A percentile compares a stretch with the other conserved stretches of the same genome.
Evolutionary conservation across 2,888 invertebrate genomes (phyloP).

Genomic region (Yponomeuta cagnagella): DNA sequence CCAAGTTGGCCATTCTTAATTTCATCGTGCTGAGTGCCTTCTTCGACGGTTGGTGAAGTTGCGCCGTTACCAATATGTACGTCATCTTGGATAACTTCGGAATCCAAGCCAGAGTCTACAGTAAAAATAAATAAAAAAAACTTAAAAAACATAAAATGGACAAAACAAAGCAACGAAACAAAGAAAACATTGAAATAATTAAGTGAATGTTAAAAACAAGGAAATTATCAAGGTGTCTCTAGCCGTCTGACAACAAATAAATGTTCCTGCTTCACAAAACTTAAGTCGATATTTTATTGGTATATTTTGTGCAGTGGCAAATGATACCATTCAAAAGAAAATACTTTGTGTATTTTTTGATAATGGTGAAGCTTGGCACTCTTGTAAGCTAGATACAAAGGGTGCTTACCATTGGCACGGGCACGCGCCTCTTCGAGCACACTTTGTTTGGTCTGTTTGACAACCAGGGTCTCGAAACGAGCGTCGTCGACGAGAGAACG

Average conservation of each 20-base stretch:
- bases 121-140: slow-evolving; percentile 28
- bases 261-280: too few relatives aligned
- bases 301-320: too few relatives aligned
- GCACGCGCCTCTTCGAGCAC: slow-evolving; percentile 93
- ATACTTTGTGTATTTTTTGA: not conserved
- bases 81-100: slow-evolving; percentile 77
- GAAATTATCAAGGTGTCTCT: not conserved
- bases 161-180: slow-evolving; percentile 22
- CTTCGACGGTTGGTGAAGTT: slow-evolving; percentile 63
- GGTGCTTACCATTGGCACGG: slow-evolving; percentile 86
- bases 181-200: slow-evolving; percentile 19
- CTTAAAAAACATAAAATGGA: slow-evolving; percentile 26
- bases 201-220: slow-evolving; percentile 21
- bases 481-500: slow-evolving; percentile 98
- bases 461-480: slow-evolving; percentile 96
- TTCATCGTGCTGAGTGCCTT: slow-evolving; percentile 63
- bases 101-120: slow-evolving; percentile 80
- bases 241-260: not conserved
- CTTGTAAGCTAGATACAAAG: not conserved
- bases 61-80: slow-evolving; percentile 62
- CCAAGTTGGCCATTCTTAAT: slow-evolving; percentile 74
- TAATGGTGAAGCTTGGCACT: too few relatives aligned
- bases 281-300: too few relatives aligned
- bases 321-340: not conserved
- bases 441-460: slow-evolving; percentile 95